A percentile compares a stretch with the other conserved stretches of the same genome.
Conservation (phyloP, 1,140 invertebrate species). For the Odontomachus brunneus region DNA sequence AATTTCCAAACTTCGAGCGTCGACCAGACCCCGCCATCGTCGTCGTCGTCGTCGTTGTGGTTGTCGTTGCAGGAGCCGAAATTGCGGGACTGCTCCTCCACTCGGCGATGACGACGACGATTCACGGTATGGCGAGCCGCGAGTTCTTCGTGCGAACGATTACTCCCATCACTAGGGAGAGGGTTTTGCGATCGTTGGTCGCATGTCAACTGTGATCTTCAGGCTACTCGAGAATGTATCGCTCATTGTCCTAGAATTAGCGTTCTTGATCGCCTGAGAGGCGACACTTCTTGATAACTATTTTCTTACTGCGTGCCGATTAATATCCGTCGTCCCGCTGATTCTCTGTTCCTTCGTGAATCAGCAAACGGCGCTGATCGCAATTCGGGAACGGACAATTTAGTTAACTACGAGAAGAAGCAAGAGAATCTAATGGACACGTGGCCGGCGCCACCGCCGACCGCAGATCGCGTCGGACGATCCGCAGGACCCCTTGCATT, state of each 20-base stretch:
- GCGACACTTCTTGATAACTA: no score
- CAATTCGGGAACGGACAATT: no score
- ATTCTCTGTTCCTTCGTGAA: no score
- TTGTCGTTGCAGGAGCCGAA: slow-evolving; percentile 41
- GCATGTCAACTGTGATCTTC: no score
- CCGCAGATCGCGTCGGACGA: slow-evolving; percentile 33
- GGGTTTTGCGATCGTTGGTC: no score
- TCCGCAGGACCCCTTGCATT: slow-evolving; percentile 30
- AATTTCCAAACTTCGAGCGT: slow-evolving; percentile 78
- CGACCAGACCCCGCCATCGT: slow-evolving; percentile 28
- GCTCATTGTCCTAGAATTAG: no score
- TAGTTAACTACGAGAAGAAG: no score
- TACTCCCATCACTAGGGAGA: not conserved
- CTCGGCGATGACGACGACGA: not conserved
- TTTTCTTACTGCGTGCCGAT: no score
- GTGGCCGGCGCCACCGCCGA: slow-evolving; percentile 6
- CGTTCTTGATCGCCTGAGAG: no score
- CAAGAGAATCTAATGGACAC: not conserved
- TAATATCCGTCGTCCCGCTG: no score
- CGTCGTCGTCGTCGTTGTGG: slow-evolving; percentile 52
- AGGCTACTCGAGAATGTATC: no score
- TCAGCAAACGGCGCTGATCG: no score
- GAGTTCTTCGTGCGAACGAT: slow-evolving; percentile 37
- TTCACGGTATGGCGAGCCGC: not conserved
- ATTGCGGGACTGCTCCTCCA: not conserved